A percentile compares a stretch with the other conserved stretches of the same genome.
These are phyloP conservation scores for Epizoanthus scotinus DNA, from an alignment of 92 coral and sea anemone species.

Conservation along the genomic window DNA sequence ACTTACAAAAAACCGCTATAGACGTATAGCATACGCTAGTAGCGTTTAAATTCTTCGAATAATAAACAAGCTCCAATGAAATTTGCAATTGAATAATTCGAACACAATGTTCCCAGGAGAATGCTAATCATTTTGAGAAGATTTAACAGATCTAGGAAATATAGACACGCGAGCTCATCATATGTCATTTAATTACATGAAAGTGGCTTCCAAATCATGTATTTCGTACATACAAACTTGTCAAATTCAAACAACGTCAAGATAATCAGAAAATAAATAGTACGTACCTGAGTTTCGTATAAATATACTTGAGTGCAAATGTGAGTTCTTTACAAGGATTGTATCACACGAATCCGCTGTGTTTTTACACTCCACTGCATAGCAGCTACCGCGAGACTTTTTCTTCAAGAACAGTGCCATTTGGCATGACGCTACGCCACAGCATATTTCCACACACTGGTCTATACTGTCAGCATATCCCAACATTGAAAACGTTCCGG, in stretches of 20 bases:
- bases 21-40: not conserved
- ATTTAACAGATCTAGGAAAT: too few species aligned
- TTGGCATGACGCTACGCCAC: conserved; percentile 60
- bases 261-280: not conserved
- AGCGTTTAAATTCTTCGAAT: not conserved
- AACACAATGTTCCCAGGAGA: too few species aligned
- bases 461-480: conserved; percentile 49
- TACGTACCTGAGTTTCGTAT: conserved; percentile 53
- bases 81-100: not conserved
- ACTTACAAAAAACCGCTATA: too few species aligned
- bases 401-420: conserved; percentile 66
- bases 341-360: conserved; percentile 32
- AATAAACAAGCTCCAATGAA: not conserved
- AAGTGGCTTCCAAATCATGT: too few species aligned
- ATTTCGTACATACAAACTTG: too few species aligned
- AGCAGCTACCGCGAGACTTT: conserved; percentile 61
- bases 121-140: too few species aligned
- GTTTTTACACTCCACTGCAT: conserved; percentile 75
- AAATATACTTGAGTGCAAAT: conserved; percentile 52
- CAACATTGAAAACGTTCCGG: conserved; percentile 73
- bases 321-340: conserved; percentile 2
- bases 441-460: conserved; percentile 83
- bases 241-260: not conserved
- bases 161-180: too few species aligned
- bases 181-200: too few species aligned